A percentile compares a stretch with the other conserved stretches of the same genome.
These are phyloP conservation scores for Drosophila ironensis DNA, from an alignment of 1,140 invertebrate genomes.

Conservation along the genomic window DNA sequence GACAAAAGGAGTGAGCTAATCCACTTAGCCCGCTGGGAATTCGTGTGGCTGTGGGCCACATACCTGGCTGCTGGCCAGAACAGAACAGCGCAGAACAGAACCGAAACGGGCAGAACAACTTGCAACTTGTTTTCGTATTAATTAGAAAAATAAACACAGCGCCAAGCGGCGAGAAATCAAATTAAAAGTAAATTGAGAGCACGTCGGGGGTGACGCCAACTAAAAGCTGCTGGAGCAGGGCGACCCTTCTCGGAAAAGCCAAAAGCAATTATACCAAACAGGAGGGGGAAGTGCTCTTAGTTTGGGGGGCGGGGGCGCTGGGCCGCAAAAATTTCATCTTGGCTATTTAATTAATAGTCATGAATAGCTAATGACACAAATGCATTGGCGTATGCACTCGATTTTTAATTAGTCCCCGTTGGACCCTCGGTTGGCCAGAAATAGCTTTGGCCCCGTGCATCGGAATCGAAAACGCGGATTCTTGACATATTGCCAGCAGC, in stretches of 20 bases:
- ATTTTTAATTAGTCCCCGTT: slow-evolving; percentile 66
- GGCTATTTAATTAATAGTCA: slow-evolving; percentile 67
- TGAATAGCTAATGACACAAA: slow-evolving; percentile 62
- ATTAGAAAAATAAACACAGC: slow-evolving; percentile 59
- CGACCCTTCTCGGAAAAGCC: slow-evolving; percentile 22
- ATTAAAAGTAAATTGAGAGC: slow-evolving; percentile 59
- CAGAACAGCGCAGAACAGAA: too few relatives aligned
- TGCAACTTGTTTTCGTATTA: slow-evolving; percentile 57
- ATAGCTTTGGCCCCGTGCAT: slow-evolving; percentile 42
- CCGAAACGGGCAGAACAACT: slow-evolving; percentile 2
- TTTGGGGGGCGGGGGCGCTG: slow-evolving; percentile 5
- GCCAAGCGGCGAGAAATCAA: slow-evolving; percentile 55
- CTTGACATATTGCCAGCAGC: slow-evolving; percentile 79
- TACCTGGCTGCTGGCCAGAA: slow-evolving; percentile 56
- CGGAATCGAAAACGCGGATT: slow-evolving; percentile 37
- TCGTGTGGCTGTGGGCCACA: background rate
- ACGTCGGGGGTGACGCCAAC: slow-evolving; percentile 1
- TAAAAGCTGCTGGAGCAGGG: background rate
- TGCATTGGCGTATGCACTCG: slow-evolving; percentile 42
- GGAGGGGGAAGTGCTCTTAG: slow-evolving; percentile 14
- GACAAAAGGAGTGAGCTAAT: slow-evolving; percentile 17
- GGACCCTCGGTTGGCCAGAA: slow-evolving; percentile 48
- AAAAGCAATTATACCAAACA: slow-evolving; percentile 42
- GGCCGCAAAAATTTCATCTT: slow-evolving; percentile 4
- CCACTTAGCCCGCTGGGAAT: slow-evolving; percentile 34